Base-by-base conservation (phyloP, 1,140 invertebrate species). In the Leucophenga varia region DNA sequence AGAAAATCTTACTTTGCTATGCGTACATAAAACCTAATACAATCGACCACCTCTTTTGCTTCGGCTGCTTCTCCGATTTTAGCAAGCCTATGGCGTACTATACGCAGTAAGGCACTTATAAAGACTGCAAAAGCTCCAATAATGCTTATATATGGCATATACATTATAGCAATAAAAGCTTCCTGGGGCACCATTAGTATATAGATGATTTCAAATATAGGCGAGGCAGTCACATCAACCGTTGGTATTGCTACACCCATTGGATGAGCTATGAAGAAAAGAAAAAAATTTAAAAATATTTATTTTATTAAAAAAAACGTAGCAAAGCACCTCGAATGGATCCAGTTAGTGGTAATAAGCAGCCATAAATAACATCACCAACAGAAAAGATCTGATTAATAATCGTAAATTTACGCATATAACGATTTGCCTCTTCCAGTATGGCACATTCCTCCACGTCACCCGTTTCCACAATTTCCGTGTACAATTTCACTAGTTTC, bases 81-180 rank as follows among this genome's bases (percentile, higher is more conserved):
- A n/a, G n/a, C n/a, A n/a, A n/a, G 25, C 10, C 28, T 28, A 22
- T 47, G 25, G 36, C 51, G 52, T 22, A 55, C 30, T n/a, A 51
- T 47, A 6, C 25, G 18, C 7, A 55, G 22, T 7, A 32, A 13
- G 2, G 40, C 28, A 14, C 39, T 44, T 2, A 43, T 48, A 31
- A 55, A 55, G 40, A 50, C 47, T 18, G 52, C 40, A 35, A 50
- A 50, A 1, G 48, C 21, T 13, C 34, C 52, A 22, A 55, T 50
- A 13, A 51, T 28, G 38, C 38, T 55, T 3, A 55, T 48, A 36
- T 47, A 55, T 14, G 48, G 48, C 52, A 55, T 55, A 41, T 55
- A 55, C 52, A 55, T 43, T 9, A 31, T 20, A 3, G 34, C 43
- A 5, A 55, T n/a, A 7, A 42, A 36, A 20, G 51, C 12, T 2